Evolutionary conservation across 2,797 vertebrate species (phyloP).

Genomic region (Galagoides demidoff): DNA sequence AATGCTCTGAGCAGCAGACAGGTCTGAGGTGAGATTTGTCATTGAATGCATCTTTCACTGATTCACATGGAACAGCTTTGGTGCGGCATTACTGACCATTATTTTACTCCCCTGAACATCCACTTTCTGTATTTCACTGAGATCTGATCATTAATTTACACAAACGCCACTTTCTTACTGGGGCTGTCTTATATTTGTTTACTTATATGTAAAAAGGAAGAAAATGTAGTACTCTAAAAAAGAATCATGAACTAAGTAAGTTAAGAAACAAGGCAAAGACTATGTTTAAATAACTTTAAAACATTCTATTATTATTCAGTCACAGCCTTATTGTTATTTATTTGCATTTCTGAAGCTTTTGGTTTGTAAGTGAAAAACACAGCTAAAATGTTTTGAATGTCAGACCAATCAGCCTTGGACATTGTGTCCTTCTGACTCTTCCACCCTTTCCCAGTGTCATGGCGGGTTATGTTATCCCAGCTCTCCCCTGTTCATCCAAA

Average conservation of each 20-base stretch:
- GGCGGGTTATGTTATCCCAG: accelerated
- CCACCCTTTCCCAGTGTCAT: accelerated
- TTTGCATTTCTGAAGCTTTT: neutral
- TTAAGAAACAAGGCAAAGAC: neutral
- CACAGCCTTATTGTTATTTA: neutral
- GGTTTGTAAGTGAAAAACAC: neutral
- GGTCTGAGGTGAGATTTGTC: neutral
- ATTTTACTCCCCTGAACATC: neutral
- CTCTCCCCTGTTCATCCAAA: neutral
- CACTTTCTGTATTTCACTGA: conserved; percentile 18
- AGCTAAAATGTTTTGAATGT: neutral
- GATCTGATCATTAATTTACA: conserved; percentile 5
- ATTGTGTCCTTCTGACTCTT: neutral
- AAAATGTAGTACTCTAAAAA: conserved; percentile 33
- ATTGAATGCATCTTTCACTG: conserved; percentile 13
- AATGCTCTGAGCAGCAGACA: neutral
- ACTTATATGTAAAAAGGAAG: neutral
- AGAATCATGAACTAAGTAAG: neutral
- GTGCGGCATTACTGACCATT: neutral
- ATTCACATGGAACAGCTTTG: neutral
- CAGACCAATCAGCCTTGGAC: neutral
- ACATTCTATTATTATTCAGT: neutral
- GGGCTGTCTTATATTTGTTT: neutral
- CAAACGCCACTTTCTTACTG: neutral
- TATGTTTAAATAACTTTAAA: neutral